phyloP scores from a whole-genome alignment of 2,888 invertebrate species.

The Eristalinus aeneus region DNA sequence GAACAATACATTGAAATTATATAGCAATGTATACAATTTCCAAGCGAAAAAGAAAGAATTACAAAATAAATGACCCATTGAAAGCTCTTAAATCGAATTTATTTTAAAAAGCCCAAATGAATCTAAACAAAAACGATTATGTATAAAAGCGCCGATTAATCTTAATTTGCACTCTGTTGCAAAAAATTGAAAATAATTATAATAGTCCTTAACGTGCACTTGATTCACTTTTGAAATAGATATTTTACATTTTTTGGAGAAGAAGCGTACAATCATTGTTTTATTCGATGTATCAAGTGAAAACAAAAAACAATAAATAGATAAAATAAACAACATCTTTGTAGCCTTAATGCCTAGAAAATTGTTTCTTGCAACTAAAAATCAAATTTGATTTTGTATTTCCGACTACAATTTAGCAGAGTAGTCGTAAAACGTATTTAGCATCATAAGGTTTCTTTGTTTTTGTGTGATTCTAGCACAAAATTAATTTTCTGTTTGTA shows the following conservation, averaged over 20 bases:
- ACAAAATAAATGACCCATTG: conserved; percentile 21
- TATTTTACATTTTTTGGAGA: not conserved
- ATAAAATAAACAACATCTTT: conserved; percentile 39
- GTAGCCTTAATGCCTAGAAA: conserved; percentile 15
- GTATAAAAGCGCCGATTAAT: conserved; percentile 30
- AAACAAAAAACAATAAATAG: not conserved
- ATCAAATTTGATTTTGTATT: not conserved
- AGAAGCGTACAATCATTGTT: conserved; percentile 44
- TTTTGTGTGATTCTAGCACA: conserved; percentile 18
- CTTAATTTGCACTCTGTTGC: not conserved
- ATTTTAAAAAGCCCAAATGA: conserved; percentile 7
- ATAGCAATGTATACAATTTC: not conserved
- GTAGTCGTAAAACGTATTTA: conserved; percentile 25
- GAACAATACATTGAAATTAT: not conserved
- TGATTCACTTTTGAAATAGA: not conserved
- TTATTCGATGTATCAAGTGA: not conserved
- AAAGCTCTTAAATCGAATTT: conserved; percentile 36
- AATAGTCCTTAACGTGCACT: conserved; percentile 21
- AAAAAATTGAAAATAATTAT: not conserved
- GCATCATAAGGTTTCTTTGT: conserved; percentile 10
- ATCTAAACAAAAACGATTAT: not conserved
- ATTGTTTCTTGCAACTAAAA: conserved; percentile 30
- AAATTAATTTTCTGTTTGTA: conserved; percentile 1
- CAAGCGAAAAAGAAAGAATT: not conserved
- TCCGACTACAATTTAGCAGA: not conserved